phyloP scores from a whole-genome alignment of 2,113 vertebrate genomes.

The Tragelaphus imberbis region DNA sequence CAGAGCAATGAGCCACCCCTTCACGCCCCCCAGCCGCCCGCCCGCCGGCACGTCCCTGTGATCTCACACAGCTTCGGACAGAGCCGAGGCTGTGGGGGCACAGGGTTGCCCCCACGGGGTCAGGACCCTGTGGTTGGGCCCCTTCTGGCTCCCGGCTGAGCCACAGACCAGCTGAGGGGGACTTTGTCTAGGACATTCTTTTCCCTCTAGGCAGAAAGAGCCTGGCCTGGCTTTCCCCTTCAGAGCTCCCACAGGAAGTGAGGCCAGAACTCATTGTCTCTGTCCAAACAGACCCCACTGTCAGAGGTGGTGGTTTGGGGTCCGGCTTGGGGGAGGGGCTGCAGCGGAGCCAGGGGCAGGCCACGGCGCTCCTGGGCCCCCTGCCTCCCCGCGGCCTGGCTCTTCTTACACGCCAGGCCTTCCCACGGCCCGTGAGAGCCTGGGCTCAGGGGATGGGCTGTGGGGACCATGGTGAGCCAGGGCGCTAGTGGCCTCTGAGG shows the following conservation, averaged over 20 bases:
- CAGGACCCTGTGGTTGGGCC: conserved; percentile 45
- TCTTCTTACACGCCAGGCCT: not conserved
- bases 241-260: conserved; percentile 58
- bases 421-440: not conserved
- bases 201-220: conserved; percentile 64
- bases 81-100: not conserved
- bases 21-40: not conserved
- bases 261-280: conserved; percentile 60
- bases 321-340: conserved; percentile 51
- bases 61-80: conserved; percentile 40
- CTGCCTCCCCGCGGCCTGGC: not conserved
- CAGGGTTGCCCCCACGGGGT: conserved; percentile 17
- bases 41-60: not conserved
- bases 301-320: conserved; percentile 37
- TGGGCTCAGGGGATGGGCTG: not conserved
- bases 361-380: not conserved
- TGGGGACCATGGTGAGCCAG: not conserved
- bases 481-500: not conserved
- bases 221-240: conserved; percentile 30
- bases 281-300: conserved; percentile 64
- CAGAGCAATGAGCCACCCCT: not conserved
- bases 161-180: conserved; percentile 22
- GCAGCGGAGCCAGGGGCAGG: not conserved
- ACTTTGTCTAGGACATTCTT: conserved; percentile 67
- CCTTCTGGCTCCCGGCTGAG: conserved; percentile 28